Percentiles rank a stretch among this genome's conserved stretches.
Evolutionary conservation across 92 coral and sea anemone genomes (phyloP).

Genomic region (Epizoanthus illoricatus): DNA sequence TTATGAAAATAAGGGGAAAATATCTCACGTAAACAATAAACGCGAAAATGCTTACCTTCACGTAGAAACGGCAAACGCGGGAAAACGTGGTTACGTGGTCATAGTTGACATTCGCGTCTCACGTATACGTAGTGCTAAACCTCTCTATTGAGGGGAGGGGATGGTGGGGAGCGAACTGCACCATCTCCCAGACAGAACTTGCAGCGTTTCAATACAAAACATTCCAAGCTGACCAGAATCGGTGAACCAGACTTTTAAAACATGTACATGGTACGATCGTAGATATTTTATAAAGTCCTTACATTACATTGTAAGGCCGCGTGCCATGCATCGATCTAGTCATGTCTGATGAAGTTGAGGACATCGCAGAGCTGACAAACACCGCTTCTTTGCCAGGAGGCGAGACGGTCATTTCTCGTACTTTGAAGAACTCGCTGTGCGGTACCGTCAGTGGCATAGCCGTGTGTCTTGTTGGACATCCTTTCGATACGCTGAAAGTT

Average conservation of each 20-base stretch:
- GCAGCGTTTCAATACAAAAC: not conserved
- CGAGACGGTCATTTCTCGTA: conserved; percentile 63
- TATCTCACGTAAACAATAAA: too few relatives aligned
- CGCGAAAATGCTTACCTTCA: too few relatives aligned
- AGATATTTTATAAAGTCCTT: too few relatives aligned
- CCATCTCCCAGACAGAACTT: not conserved
- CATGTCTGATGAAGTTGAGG: conserved; percentile 59
- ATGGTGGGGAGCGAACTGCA: conserved; percentile 6
- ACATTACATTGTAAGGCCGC: too few relatives aligned
- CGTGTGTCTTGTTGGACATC: conserved; percentile 89
- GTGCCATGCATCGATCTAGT: conserved; percentile 19
- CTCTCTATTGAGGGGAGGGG: conserved; percentile 18
- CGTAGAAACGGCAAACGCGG: too few relatives aligned
- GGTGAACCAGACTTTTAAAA: too few relatives aligned
- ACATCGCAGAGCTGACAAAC: not conserved
- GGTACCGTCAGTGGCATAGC: conserved; percentile 87
- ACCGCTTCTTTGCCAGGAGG: conserved; percentile 19
- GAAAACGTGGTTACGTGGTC: too few relatives aligned
- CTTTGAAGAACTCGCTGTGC: conserved; percentile 71
- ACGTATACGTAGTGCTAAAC: too few relatives aligned
- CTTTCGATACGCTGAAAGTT: conserved; percentile 86
- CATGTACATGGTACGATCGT: too few relatives aligned
- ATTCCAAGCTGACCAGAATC: not conserved
- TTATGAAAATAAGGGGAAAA: too few relatives aligned
- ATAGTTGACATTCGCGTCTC: too few relatives aligned